Percentiles rank a stretch among this genome's conserved stretches.
phyloP scores from a whole-genome alignment of 2,888 invertebrate species.

The Pachliopta kotzebuea region DNA sequence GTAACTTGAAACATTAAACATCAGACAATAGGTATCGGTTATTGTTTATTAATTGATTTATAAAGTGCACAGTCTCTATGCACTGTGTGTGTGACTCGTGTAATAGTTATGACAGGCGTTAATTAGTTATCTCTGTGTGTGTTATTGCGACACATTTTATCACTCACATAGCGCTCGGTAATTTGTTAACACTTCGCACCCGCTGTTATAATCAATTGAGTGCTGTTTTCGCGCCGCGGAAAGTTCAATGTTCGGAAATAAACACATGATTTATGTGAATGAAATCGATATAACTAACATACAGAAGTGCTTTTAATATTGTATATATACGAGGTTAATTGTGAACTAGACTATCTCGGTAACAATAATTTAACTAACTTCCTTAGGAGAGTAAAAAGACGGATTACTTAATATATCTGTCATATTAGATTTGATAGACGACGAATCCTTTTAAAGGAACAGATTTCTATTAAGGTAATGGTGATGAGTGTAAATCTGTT shows the following conservation, averaged over 20 bases:
- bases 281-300: conserved; percentile 1
- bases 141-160: conserved; percentile 15
- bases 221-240: conserved; percentile 18
- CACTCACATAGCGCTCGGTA: conserved; percentile 9
- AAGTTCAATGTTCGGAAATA: conserved; percentile 39
- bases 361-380: too few relatives aligned
- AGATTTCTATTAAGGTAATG: too few relatives aligned
- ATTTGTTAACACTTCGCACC: conserved; percentile 17
- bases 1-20: too few relatives aligned
- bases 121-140: conserved; percentile 2
- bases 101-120: conserved; percentile 12
- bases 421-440: too few relatives aligned
- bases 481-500: too few relatives aligned
- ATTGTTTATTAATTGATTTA: too few relatives aligned
- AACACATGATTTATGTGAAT: conserved; percentile 36
- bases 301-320: background rate
- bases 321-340: conserved; percentile 9
- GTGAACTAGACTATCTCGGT: background rate
- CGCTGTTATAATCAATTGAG: conserved; percentile 24
- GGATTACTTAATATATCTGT: too few relatives aligned
- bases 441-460: too few relatives aligned
- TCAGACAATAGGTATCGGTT: too few relatives aligned
- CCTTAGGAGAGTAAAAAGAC: too few relatives aligned
- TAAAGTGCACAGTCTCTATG: background rate
- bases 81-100: background rate